Evolutionary conservation across 2,797 vertebrate species (phyloP), one percentile per base, ranked within the genome.

Genomic region (Poeciliopsis infans): DNA sequence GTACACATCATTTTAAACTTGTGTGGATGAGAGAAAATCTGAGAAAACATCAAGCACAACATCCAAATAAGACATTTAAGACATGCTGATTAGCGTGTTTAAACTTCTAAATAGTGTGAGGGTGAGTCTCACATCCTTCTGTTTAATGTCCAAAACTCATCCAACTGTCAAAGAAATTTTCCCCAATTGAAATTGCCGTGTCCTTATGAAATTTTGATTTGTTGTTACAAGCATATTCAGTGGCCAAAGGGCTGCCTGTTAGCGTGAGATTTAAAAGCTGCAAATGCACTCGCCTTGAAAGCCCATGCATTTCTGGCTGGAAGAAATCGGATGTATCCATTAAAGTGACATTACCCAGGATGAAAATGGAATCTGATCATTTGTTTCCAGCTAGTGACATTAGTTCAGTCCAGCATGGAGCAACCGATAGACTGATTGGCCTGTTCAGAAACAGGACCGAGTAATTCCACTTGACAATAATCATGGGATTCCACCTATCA

Each of bases 151-250:
- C 87, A 78, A 25, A 88, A 91, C 89, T 78, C 79, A 83, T 89
- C 83, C 85, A 61, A 88, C 70, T 86, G 88, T 90, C 89, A 78
- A 85, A 91, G 79, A 83, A 78, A 89, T 90, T 76, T 80, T 76
- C 85, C 80, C 75, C 86, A 74, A 80, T 87, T 76, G 70, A 87
- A 91, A 90, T 91, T 79, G 89, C 84, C 80, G 81, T 74, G 83
- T 86, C 79, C 85, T 90, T 88, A 91, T 93, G 78, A 90, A 89
- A 89, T 76, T 91, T 93, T 87, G 89, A 93, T 91, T 88, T 88
- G 90, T 90, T 89, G 88, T 91, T 87, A 89, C 77, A 80, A 89
- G 88, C 82, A 82, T 76, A 84, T 85, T 87, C 2, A 59, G 75
- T 43, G 90, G 89, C 90, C 61, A 79, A 74, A 91, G 90, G 68